Evolutionary conservation across 2,888 invertebrate genomes (phyloP), one percentile per base, ranked within the genome.

Genomic region (Rhogogaster chlorosoma): DNA sequence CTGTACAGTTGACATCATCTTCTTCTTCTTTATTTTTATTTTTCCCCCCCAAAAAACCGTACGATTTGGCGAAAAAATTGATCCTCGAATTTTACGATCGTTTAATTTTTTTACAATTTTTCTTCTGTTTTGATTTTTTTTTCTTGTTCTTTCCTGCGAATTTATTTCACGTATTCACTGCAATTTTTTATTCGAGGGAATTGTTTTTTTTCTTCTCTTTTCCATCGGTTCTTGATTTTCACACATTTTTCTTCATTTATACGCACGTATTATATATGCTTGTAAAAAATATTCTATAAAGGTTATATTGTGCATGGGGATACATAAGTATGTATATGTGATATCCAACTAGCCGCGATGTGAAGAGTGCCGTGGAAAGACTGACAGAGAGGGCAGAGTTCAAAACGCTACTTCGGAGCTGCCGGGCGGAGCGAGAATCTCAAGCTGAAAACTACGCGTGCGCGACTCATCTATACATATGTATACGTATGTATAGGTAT

Each of bases 1-100:
- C 85, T 88, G 90, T 32, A 90, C 90, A 38, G 90, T 90, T 18
- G 90, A 90, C 87, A 90, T 87, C 90, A 90, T 90, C 86, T 87
- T 45, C 45, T 45, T 45, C 15, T 15, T 45, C 45, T 45, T n/a
- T n/a, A n/a, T n/a, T n/a, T n/a, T n/a, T n/a, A n/a, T n/a, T n/a
- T n/a, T n/a, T n/a, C n/a, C n/a, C n/a, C n/a, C n/a, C n/a, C n/a
- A n/a, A n/a, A n/a, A n/a, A n/a, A n/a, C n/a, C n/a, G n/a, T n/a
- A n/a, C n/a, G n/a, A n/a, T n/a, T n/a, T n/a, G n/a, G n/a, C n/a
- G n/a, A n/a, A n/a, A n/a, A n/a, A n/a, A n/a, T n/a, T n/a, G n/a
- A n/a, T n/a, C n/a, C n/a, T n/a, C n/a, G n/a, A n/a, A n/a, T n/a
- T n/a, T n/a, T n/a, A n/a, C n/a, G n/a, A n/a, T n/a, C n/a, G n/a